These are phyloP conservation scores for Hippoglossus stenolepis DNA, from an alignment of 2,113 vertebrate genomes.

Conservation along the genomic window DNA sequence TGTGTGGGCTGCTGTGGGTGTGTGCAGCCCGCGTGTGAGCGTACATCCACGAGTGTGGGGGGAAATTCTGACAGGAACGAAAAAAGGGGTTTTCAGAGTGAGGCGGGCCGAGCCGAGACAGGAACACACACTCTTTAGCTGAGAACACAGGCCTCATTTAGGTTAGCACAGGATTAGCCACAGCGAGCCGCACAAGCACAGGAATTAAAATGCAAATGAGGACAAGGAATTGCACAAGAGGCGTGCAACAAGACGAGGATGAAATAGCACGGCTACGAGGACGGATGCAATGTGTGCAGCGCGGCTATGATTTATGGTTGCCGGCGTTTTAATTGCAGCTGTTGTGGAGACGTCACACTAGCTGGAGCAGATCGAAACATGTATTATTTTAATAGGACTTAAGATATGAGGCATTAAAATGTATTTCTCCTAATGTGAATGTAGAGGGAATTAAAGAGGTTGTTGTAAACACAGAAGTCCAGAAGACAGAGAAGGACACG, in stretches of 20 bases:
- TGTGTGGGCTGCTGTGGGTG: background rate
- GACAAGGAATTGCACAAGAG: constrained; percentile 73
- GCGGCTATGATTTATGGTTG: constrained; percentile 40
- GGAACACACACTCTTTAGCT: constrained; percentile 72
- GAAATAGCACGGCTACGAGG: constrained; percentile 39
- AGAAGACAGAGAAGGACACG: background rate
- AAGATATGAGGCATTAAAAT: constrained; percentile 30
- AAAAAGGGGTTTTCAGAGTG: constrained; percentile 40
- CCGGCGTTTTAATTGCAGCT: constrained; percentile 51
- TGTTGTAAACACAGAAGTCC: constrained; percentile 14
- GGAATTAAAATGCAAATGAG: constrained; percentile 83
- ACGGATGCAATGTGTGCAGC: constrained; percentile 35
- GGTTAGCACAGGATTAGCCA: constrained; percentile 79
- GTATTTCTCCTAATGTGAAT: constrained; percentile 13
- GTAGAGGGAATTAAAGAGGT: constrained; percentile 25
- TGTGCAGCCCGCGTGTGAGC: background rate
- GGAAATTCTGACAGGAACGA: constrained; percentile 25
- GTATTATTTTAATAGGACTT: constrained; percentile 39
- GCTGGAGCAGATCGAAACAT: constrained; percentile 40
- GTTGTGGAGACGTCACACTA: constrained; percentile 49
- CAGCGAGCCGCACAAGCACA: constrained; percentile 68
- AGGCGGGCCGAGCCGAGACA: constrained; percentile 51
- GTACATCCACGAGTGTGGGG: constrained; percentile 3
- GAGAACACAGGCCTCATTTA: constrained; percentile 83
- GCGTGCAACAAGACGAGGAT: constrained; percentile 71